phyloP scores from a whole-genome alignment of 1,140 invertebrate genomes.

The Colletes latitarsis region DNA sequence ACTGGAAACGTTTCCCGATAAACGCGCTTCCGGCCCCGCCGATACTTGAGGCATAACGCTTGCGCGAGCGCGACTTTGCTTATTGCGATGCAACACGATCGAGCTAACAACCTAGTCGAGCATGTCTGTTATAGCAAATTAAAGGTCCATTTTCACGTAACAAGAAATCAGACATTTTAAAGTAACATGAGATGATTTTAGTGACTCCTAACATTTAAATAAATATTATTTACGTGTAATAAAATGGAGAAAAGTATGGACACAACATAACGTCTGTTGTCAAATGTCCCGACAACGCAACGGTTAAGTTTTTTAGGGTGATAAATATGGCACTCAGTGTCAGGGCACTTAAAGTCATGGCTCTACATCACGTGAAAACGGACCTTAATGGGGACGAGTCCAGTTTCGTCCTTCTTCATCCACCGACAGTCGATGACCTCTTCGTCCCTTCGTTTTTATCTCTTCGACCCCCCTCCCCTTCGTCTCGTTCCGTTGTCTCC shows the following conservation, averaged over 20 bases:
- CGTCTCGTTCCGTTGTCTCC: neutral
- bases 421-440: neutral
- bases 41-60: neutral
- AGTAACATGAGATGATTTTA: too few species aligned
- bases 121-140: neutral
- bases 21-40: neutral
- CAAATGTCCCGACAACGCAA: too few species aligned
- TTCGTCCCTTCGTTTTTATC: neutral
- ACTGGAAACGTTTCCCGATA: constrained; percentile 14
- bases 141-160: too few species aligned
- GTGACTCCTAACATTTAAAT: too few species aligned
- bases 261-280: too few species aligned
- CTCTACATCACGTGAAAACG: too few species aligned
- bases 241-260: too few species aligned
- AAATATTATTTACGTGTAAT: too few species aligned
- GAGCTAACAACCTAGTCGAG: constrained; percentile 14
- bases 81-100: constrained; percentile 7
- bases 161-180: too few species aligned
- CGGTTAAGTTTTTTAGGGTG: too few species aligned
- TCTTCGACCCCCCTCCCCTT: neutral
- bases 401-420: constrained; percentile 5
- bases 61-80: neutral
- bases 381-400: constrained; percentile 24
- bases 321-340: too few species aligned
- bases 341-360: too few species aligned